These are phyloP conservation scores for Potamarius usumacintae DNA, from an alignment of 2,113 vertebrate species.

Conservation along the genomic window DNA sequence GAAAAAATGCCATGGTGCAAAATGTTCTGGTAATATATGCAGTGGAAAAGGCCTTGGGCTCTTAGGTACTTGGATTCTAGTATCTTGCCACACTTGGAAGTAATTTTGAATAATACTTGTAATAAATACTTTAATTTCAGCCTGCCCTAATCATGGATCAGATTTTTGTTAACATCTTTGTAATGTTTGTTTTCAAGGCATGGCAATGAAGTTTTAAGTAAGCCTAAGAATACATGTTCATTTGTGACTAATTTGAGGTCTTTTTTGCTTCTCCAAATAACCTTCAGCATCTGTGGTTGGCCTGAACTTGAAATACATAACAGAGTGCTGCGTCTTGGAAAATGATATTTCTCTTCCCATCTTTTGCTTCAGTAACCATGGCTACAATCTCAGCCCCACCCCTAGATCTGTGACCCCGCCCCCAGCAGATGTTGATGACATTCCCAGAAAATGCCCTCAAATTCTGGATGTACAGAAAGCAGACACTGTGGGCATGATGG, in stretches of 20 bases:
- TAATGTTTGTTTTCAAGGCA: background rate
- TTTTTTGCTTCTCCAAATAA: background rate
- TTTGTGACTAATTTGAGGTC: background rate
- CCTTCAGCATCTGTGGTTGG: background rate
- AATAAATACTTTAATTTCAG: background rate
- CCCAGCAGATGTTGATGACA: conserved; percentile 57
- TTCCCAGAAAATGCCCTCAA: conserved; percentile 55
- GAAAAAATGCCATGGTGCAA: background rate
- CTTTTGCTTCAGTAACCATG: conserved; percentile 59
- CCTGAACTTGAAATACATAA: background rate
- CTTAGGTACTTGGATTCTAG: background rate
- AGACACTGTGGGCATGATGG: conserved; percentile 44
- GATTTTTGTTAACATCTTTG: background rate
- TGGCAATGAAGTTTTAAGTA: background rate
- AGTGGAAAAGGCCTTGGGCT: background rate
- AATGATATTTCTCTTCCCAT: conserved; percentile 23
- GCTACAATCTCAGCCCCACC: conserved; percentile 65
- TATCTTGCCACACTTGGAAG: background rate
- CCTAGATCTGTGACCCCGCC: conserved; percentile 57
- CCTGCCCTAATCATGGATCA: background rate
- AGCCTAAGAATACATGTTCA: background rate
- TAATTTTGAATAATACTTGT: background rate
- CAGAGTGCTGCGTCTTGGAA: conserved; percentile 1
- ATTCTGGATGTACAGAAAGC: conserved; percentile 56
- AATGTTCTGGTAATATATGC: background rate